Conservation (phyloP, 2,888 invertebrate species). For the Azorinus chamasolen region DNA sequence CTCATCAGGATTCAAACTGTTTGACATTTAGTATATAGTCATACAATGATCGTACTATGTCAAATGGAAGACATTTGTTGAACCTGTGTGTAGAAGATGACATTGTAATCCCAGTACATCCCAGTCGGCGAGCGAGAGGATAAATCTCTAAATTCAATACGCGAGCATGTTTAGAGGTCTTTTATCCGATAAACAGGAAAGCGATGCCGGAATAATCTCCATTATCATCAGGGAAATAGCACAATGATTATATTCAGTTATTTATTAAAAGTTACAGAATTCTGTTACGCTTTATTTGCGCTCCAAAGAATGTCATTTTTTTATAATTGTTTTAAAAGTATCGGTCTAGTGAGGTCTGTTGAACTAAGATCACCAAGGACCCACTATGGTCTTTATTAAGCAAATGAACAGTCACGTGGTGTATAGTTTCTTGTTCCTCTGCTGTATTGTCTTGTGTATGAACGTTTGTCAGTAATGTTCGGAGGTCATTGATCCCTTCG, state of each 20-base stretch:
- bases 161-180: constrained; percentile 43
- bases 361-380: not conserved
- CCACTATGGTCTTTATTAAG: too few species aligned
- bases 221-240: constrained; percentile 34
- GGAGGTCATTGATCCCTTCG: too few species aligned
- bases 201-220: constrained; percentile 49
- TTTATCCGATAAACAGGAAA: constrained; percentile 58
- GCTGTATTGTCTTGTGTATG: too few species aligned
- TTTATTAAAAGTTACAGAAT: constrained; percentile 28
- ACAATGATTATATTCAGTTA: constrained; percentile 41
- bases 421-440: too few species aligned
- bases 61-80: constrained; percentile 7
- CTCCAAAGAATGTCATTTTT: too few species aligned
- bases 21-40: too few species aligned
- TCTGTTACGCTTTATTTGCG: not conserved
- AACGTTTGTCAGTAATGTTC: too few species aligned
- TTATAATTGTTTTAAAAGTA: too few species aligned
- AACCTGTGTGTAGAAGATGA: constrained; percentile 22
- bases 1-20: too few species aligned
- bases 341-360: not conserved
- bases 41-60: too few species aligned
- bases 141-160: constrained; percentile 40
- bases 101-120: constrained; percentile 43
- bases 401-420: too few species aligned
- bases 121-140: constrained; percentile 29